Evolutionary conservation across 2,113 vertebrate genomes (phyloP).

Genomic region (Dicrurus megarhynchus): DNA sequence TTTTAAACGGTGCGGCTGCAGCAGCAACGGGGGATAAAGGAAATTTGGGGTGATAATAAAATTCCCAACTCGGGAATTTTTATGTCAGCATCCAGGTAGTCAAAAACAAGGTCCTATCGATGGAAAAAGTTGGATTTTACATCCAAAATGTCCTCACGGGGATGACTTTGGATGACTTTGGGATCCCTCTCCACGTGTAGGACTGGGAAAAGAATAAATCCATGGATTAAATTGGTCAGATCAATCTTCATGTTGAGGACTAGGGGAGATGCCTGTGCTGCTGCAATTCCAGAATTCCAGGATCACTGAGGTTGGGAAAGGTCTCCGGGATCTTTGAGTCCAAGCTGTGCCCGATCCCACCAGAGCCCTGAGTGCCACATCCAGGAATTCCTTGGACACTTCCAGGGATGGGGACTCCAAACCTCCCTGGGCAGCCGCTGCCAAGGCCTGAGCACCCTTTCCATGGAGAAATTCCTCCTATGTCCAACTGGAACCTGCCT

Average conservation of each 20-base stretch:
- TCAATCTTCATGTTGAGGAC: background rate
- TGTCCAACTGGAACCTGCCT: background rate
- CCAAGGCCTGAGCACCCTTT: no score
- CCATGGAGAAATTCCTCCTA: background rate
- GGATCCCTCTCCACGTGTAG: fast-evolving
- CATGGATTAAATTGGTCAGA: fast-evolving
- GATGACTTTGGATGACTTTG: background rate
- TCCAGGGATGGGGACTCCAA: no score
- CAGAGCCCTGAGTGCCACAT: no score
- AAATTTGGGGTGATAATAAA: background rate
- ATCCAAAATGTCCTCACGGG: background rate
- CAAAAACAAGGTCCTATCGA: fast-evolving
- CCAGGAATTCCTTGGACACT: no score
- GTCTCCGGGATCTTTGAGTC: fast-evolving
- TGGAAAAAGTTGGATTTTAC: background rate
- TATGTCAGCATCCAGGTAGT: background rate
- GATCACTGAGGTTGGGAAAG: background rate
- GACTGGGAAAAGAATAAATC: background rate
- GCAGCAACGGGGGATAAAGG: background rate
- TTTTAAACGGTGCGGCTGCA: background rate
- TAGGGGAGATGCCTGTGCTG: background rate
- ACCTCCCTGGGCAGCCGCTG: no score
- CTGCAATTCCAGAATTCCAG: background rate
- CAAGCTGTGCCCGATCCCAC: background rate
- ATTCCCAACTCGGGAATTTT: background rate